Percentiles rank a stretch among this genome's conserved stretches.
Evolutionary conservation across 2,797 vertebrate species (phyloP).

Genomic region (Adrianichthys oophorus): DNA sequence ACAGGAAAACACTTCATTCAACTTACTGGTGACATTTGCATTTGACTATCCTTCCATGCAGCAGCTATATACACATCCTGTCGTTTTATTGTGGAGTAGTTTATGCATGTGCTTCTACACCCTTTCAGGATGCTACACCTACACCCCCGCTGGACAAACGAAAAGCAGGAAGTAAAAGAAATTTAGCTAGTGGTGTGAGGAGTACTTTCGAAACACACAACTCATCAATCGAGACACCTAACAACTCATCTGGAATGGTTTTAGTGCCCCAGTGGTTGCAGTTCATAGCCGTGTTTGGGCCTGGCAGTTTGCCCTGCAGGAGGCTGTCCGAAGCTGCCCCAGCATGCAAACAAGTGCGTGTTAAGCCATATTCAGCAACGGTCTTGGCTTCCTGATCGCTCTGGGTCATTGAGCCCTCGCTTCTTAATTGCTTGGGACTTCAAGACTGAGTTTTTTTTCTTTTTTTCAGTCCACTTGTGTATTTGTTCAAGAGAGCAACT

Average conservation of each 20-base stretch:
- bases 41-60: too few species aligned
- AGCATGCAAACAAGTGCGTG: constrained; percentile 16
- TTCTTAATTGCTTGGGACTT: constrained; percentile 9
- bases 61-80: too few species aligned
- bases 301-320: constrained; percentile 19
- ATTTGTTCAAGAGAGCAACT: constrained; percentile 5
- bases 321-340: constrained; percentile 9
- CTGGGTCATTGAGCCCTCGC: constrained; percentile 12
- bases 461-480: constrained; percentile 6
- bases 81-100: too few species aligned
- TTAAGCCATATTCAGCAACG: constrained; percentile 16
- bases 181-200: neutral
- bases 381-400: constrained; percentile 8
- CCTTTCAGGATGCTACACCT: constrained; percentile 9
- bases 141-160: neutral
- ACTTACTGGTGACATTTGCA: too few species aligned
- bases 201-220: neutral
- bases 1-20: too few species aligned
- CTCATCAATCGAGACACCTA: neutral
- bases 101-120: too few species aligned
- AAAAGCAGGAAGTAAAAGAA: neutral
- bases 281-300: constrained; percentile 11
- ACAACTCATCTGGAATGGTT: constrained; percentile 7
- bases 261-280: constrained; percentile 4
- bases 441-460: constrained; percentile 1